These are phyloP conservation scores for Zoanthus gigantus DNA, from an alignment of 92 coral and sea anemone genomes.

Conservation along the genomic window DNA sequence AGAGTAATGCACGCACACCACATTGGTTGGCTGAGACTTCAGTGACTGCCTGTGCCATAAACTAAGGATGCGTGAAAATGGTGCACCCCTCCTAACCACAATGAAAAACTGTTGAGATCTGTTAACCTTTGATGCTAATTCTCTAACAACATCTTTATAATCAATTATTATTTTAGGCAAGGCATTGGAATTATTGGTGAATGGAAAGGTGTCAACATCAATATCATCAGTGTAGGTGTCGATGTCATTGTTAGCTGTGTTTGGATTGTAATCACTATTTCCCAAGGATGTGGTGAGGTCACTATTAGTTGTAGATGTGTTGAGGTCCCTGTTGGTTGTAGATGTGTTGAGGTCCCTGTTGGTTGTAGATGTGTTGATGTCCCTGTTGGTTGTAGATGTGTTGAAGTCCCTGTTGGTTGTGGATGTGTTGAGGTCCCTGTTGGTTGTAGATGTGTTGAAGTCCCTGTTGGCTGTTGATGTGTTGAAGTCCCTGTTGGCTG, in stretches of 20 bases:
- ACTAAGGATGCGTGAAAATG: slow-evolving; percentile 15
- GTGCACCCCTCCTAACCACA: slow-evolving; percentile 25
- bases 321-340: background rate
- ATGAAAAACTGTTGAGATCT: slow-evolving; percentile 27
- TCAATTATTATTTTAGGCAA: slow-evolving; percentile 5
- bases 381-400: background rate
- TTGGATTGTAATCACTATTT: background rate
- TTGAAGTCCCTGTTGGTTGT: background rate
- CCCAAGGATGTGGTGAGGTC: background rate
- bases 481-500: background rate
- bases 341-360: background rate
- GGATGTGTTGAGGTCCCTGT: background rate
- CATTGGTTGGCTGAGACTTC: slow-evolving; percentile 6
- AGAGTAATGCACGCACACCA: slow-evolving; percentile 6
- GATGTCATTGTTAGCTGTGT: background rate
- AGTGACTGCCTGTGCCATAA: background rate
- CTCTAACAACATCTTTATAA: slow-evolving; percentile 1
- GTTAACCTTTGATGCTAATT: slow-evolving; percentile 9
- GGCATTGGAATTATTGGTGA: background rate
- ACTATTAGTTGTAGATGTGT: background rate
- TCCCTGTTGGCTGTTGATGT: background rate
- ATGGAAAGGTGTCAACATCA: background rate
- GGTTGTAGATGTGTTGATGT: too few species aligned
- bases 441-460: background rate
- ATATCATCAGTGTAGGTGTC: background rate